Evolutionary conservation across 2,888 invertebrate species (phyloP).

Genomic region (Nemurella pictetii): DNA sequence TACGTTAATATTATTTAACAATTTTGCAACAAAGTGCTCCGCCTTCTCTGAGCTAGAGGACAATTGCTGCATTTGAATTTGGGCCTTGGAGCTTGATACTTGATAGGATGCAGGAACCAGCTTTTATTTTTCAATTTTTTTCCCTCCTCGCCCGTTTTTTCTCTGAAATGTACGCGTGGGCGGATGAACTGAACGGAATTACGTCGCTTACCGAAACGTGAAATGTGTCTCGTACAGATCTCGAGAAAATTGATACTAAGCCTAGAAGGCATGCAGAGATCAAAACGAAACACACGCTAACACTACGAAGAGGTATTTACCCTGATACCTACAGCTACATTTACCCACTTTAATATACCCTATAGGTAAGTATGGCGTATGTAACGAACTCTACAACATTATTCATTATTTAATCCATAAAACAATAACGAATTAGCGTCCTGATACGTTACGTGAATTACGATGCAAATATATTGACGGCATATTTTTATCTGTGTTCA

Average conservation of each 20-base stretch:
- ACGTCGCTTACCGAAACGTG: not conserved
- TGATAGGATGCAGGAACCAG: not conserved
- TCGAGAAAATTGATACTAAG: not conserved
- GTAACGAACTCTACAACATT: too few relatives aligned
- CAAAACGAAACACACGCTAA: too few relatives aligned
- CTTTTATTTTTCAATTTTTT: not conserved
- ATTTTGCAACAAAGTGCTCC: not conserved
- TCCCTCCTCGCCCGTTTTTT: not conserved
- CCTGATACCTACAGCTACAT: too few relatives aligned
- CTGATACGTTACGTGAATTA: too few relatives aligned
- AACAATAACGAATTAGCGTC: too few relatives aligned
- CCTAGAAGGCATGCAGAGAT: too few relatives aligned
- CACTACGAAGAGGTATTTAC: too few relatives aligned
- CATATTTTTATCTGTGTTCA: too few relatives aligned
- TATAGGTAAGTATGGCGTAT: too few relatives aligned
- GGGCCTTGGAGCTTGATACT: not conserved
- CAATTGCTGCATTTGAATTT: not conserved
- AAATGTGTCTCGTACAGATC: not conserved
- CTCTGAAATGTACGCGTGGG: not conserved
- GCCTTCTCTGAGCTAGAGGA: not conserved
- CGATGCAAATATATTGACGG: too few relatives aligned
- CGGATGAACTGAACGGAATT: not conserved
- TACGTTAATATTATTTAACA: not conserved
- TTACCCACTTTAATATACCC: too few relatives aligned
- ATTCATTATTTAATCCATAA: too few relatives aligned